phyloP scores from a whole-genome alignment of 2,888 invertebrate species.

The Drosophila kokeensis region DNA sequence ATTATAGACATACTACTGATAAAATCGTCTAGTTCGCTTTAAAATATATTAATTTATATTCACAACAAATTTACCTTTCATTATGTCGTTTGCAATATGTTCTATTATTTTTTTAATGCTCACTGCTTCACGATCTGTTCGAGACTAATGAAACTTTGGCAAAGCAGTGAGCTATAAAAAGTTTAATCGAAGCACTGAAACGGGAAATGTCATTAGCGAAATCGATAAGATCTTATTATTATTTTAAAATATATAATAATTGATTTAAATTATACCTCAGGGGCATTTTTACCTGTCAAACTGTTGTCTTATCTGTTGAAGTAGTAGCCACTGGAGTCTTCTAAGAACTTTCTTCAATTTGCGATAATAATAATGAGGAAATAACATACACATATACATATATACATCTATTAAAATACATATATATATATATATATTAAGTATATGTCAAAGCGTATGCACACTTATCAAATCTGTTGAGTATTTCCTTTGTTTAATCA shows the following conservation, averaged over 20 bases:
- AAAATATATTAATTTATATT: not conserved
- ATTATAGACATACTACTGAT: not conserved
- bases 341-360: not conserved
- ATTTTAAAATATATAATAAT: slow-evolving; percentile 14
- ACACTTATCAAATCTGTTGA: slow-evolving; percentile 13
- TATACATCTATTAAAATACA: no score
- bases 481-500: slow-evolving; percentile 14
- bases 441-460: not conserved
- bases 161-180: slow-evolving; percentile 24
- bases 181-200: not conserved
- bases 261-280: slow-evolving; percentile 25
- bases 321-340: not conserved
- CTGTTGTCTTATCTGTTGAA: slow-evolving; percentile 34
- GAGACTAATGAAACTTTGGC: slow-evolving; percentile 23
- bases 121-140: slow-evolving; percentile 11
- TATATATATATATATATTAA: not conserved
- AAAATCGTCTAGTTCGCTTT: not conserved
- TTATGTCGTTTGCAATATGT: not conserved
- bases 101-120: not conserved
- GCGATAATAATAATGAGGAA: slow-evolving; percentile 2
- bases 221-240: slow-evolving; percentile 43
- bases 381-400: not conserved
- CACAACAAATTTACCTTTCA: slow-evolving; percentile 33
- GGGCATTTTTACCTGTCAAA: not conserved
- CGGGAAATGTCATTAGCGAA: not conserved